These are phyloP conservation scores for Oreochromis aureus DNA, from an alignment of 2,113 vertebrate genomes.

Conservation along the genomic window DNA sequence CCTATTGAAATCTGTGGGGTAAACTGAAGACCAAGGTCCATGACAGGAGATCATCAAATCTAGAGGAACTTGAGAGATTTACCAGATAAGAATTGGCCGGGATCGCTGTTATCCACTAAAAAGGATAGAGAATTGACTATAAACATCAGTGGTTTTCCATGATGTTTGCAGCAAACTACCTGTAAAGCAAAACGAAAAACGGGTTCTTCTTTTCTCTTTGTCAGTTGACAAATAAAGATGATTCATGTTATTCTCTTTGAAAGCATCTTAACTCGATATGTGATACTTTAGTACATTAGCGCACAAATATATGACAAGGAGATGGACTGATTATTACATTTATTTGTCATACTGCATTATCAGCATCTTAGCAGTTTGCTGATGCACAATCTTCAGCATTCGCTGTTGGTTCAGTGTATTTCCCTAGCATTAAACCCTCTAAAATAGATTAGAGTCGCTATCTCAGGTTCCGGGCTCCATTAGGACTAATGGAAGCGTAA, in stretches of 20 bases:
- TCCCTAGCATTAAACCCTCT: slow-evolving; percentile 36
- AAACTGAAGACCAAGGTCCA: neutral
- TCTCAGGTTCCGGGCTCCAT: slow-evolving; percentile 61
- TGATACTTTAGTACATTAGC: neutral
- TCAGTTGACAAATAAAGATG: neutral
- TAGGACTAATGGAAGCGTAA: slow-evolving; percentile 66
- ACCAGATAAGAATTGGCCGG: neutral
- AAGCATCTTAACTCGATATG: neutral
- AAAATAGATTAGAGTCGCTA: slow-evolving; percentile 60
- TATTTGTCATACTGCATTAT: neutral
- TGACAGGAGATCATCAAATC: neutral
- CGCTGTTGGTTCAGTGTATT: neutral
- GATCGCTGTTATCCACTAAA: neutral
- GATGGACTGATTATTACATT: neutral
- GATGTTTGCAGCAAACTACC: neutral
- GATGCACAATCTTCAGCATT: slow-evolving; percentile 5
- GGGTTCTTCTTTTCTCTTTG: neutral
- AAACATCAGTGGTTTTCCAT: neutral
- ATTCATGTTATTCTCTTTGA: neutral
- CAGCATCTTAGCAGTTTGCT: neutral
- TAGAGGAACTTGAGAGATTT: neutral
- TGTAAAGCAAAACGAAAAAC: neutral
- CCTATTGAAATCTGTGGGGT: neutral
- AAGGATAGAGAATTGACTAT: neutral
- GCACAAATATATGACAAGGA: neutral